phyloP scores from a whole-genome alignment of 2,113 vertebrate species.

The Ariopsis seemanni region DNA sequence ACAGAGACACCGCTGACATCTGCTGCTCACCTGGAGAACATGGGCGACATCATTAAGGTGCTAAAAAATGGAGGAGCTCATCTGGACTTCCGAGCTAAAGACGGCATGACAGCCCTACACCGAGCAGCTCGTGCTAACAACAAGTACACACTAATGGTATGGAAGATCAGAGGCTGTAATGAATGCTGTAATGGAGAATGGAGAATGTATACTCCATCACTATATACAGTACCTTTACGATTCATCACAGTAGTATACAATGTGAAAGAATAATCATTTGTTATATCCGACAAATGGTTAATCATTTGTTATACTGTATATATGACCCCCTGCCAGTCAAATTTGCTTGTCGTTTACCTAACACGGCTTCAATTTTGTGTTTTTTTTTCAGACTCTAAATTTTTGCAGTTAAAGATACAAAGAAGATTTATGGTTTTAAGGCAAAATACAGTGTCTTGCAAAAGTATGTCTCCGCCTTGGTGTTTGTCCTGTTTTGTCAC shows the following conservation, averaged over 20 bases:
- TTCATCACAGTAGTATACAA: not conserved
- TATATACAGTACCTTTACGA: not conserved
- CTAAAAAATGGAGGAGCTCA: conserved; percentile 89
- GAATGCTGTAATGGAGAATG: not conserved
- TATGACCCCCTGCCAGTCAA: not conserved
- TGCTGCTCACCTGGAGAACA: conserved; percentile 81
- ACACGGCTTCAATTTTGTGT: not conserved
- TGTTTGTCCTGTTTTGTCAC: no score
- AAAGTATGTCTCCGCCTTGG: no score
- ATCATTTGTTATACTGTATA: not conserved
- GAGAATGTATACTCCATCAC: not conserved
- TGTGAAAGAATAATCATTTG: not conserved
- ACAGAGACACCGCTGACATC: conserved; percentile 88
- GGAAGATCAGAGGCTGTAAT: not conserved
- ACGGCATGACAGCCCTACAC: conserved; percentile 92
- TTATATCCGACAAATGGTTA: not conserved
- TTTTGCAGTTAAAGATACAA: not conserved
- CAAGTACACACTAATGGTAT: conserved; percentile 82
- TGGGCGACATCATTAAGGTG: conserved; percentile 81
- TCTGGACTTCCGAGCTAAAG: conserved; percentile 90
- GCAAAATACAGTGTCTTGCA: not conserved
- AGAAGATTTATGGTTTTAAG: not conserved
- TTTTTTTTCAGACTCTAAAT: no score
- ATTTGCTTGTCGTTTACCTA: not conserved
- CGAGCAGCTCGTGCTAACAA: conserved; percentile 86